A percentile compares a stretch with the other conserved stretches of the same genome.
phyloP scores from a whole-genome alignment of 2,113 vertebrate genomes.

The Gorsachius goisagi region DNA sequence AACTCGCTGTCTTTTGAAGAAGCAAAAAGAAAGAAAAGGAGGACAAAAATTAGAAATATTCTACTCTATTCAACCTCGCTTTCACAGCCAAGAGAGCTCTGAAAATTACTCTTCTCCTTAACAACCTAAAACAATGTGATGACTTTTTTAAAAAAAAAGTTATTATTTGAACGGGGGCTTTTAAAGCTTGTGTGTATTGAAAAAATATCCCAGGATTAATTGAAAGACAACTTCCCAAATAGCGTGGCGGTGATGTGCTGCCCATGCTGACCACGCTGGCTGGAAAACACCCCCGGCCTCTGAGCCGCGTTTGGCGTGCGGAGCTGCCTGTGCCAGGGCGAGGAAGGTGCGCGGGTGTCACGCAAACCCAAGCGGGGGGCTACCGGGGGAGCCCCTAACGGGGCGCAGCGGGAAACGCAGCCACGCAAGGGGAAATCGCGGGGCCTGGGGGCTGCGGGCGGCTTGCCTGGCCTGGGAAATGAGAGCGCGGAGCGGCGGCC shows the following conservation, averaged over 20 bases:
- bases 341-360: neutral
- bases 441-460: neutral
- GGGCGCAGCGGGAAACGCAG: rapidly evolving
- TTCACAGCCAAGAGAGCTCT: slow-evolving; percentile 3
- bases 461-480: neutral
- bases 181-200: neutral
- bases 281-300: neutral
- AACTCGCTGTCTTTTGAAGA: neutral
- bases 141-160: neutral
- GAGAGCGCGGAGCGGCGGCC: too few relatives aligned
- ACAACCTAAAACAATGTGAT: neutral
- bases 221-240: neutral
- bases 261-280: neutral
- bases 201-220: neutral
- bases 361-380: neutral
- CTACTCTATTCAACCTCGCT: neutral
- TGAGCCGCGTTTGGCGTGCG: neutral
- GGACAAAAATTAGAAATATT: neutral
- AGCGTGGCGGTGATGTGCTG: neutral
- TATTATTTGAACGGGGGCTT: neutral
- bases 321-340: rapidly evolving
- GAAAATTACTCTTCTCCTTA: neutral
- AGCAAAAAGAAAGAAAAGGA: neutral
- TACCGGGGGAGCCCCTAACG: rapidly evolving
- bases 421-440: rapidly evolving